Evolutionary conservation across 2,113 vertebrate species (phyloP).

Genomic region (Herpetotheres cachinnans): DNA sequence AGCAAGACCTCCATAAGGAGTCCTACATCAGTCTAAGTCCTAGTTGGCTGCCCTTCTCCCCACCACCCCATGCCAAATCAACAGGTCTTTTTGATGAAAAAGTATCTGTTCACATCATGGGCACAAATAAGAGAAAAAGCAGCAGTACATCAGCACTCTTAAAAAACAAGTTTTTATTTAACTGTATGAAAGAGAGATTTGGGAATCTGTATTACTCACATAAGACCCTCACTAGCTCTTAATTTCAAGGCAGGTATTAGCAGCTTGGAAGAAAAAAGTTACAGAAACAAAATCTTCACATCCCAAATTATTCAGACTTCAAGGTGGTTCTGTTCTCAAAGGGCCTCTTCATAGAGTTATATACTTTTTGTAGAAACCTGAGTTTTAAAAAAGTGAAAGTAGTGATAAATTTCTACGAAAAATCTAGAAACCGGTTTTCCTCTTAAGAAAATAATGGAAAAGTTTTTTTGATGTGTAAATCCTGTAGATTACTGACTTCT

Average conservation of each 20-base stretch:
- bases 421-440: background rate
- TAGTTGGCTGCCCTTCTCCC: too few species aligned
- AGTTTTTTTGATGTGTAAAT: background rate
- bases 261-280: background rate
- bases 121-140: background rate
- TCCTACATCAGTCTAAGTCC: too few species aligned
- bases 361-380: background rate
- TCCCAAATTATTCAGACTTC: background rate
- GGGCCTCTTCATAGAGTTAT: background rate
- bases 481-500: background rate
- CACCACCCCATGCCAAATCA: too few species aligned
- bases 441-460: background rate
- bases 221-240: background rate
- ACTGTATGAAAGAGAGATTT: background rate
- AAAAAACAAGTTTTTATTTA: background rate
- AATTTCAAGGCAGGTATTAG: background rate
- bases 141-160: background rate
- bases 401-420: background rate
- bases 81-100: background rate
- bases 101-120: too few species aligned
- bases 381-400: background rate
- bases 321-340: background rate
- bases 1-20: background rate
- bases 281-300: background rate
- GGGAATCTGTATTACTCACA: accelerated